phyloP scores from a whole-genome alignment of 2,888 invertebrate species.

The Synanthedon formicaeformis region DNA sequence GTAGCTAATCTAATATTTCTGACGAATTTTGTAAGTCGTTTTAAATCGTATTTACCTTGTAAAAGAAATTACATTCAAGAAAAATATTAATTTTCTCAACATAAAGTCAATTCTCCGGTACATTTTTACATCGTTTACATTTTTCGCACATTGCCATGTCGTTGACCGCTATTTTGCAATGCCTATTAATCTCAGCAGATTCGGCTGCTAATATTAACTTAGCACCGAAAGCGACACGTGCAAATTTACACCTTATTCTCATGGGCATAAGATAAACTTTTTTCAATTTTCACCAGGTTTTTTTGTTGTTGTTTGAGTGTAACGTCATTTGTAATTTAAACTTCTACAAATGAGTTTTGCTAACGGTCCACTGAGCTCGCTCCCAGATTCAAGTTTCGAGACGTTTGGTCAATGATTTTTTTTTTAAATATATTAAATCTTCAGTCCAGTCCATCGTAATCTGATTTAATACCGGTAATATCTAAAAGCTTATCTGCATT shows the following conservation, averaged over 20 bases:
- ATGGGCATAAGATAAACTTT: background rate
- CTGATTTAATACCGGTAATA: too few relatives aligned
- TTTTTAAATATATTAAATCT: too few relatives aligned
- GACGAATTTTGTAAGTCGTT: too few relatives aligned
- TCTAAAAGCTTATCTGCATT: too few relatives aligned
- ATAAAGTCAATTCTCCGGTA: constrained; percentile 1
- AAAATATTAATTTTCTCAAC: too few relatives aligned
- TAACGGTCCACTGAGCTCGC: background rate
- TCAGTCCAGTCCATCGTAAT: too few relatives aligned
- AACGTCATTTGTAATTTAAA: constrained; percentile 18
- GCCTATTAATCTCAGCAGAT: constrained; percentile 3
- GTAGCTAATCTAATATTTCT: too few relatives aligned
- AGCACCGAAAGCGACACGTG: constrained; percentile 1
- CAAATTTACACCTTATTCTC: background rate
- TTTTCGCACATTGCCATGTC: constrained; percentile 14
- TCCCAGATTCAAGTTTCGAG: background rate
- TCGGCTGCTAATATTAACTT: background rate
- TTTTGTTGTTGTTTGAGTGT: constrained; percentile 6
- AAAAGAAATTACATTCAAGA: too few relatives aligned
- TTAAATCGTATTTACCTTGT: too few relatives aligned
- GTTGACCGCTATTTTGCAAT: constrained; percentile 18
- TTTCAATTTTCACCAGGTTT: background rate
- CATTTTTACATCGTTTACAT: constrained; percentile 12
- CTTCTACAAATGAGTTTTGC: background rate
- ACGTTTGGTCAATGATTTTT: too few relatives aligned